Conservation (phyloP, 2,797 vertebrate genomes). For the Buphagus erythrorhynchus region DNA sequence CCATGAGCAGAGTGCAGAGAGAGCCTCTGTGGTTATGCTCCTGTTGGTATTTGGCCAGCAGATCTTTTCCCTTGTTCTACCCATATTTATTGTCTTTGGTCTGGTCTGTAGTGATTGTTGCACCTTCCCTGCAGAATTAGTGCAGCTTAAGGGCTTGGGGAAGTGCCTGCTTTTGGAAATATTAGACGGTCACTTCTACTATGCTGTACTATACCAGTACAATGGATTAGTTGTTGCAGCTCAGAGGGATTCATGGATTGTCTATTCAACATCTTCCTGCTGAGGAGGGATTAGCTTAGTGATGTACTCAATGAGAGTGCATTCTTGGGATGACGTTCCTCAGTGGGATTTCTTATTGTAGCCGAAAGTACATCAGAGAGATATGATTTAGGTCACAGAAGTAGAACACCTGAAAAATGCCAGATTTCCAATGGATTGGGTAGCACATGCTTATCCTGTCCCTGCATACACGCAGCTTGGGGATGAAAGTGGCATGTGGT, state of each 20-base stretch:
- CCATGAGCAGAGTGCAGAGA: background rate
- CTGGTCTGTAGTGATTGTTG: background rate
- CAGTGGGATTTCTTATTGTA: background rate
- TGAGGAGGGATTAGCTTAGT: background rate
- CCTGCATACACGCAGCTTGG: fast-evolving
- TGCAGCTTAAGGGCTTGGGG: background rate
- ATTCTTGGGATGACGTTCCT: background rate
- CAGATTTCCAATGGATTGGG: background rate
- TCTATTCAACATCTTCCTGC: background rate
- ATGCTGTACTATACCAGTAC: background rate
- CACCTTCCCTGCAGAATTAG: background rate
- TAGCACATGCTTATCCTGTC: background rate
- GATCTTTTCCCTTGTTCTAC: background rate
- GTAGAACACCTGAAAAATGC: background rate
- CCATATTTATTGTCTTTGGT: background rate
- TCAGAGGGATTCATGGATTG: background rate
- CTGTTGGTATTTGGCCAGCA: background rate
- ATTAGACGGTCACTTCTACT: background rate
- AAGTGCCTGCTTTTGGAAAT: background rate
- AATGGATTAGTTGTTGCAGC: background rate
- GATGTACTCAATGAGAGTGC: background rate
- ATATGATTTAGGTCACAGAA: background rate
- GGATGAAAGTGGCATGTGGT: background rate
- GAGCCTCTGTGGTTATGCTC: background rate
- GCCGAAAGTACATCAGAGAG: background rate